Evolutionary conservation across 2,113 vertebrate genomes (phyloP), one percentile per base, ranked within the genome.

Genomic region (Petroica traversi): DNA sequence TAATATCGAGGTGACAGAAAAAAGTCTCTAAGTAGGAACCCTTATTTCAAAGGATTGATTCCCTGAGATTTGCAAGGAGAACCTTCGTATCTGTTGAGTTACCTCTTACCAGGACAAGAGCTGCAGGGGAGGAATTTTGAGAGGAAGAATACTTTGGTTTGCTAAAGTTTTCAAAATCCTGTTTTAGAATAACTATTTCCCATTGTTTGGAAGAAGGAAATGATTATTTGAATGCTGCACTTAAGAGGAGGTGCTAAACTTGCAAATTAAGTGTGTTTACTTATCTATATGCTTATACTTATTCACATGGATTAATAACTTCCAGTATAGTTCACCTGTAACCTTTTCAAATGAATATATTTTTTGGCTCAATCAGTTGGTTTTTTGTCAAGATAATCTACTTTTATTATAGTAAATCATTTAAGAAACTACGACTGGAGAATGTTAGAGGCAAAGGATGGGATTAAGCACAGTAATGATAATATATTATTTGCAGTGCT

Each of bases 1-100:
- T 63, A 49, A 33, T 34, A 31, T 36, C 0, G 0, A 49, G 25
- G 2, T 52, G n/a, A n/a, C 14, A 46, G 40, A 34, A 55, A 52
- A 63, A 58, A 57, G 18, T 5, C 4, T 41, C 40, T 2, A 20
- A 55, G 41, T 34, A 26, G 38, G 12, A 92, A 16, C 4, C 2
- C 1, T 0, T 46, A n/a, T 48, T 87, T 59, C 46, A n/a, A 85
- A 76, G n/a, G 14, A 18, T 31, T 45, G 25, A 22, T 64, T 86
- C 36, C 59, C 33, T 68, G 19, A 15, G 33, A 66, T 91, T 81
- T 94, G 29, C 48, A 49, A 61, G 28, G 52, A 64, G 6, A 86
- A 31, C 34, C 63, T 86, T 55, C n/a, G 0, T 67, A 17, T 73
- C n/a, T 74, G 5, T 59, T 79, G 63, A 80, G 5, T 84, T 84